Percentiles rank a stretch among this genome's conserved stretches.
These are phyloP conservation scores for Syngnathus scovelli DNA, from an alignment of 2,113 vertebrate species.

Conservation along the genomic window DNA sequence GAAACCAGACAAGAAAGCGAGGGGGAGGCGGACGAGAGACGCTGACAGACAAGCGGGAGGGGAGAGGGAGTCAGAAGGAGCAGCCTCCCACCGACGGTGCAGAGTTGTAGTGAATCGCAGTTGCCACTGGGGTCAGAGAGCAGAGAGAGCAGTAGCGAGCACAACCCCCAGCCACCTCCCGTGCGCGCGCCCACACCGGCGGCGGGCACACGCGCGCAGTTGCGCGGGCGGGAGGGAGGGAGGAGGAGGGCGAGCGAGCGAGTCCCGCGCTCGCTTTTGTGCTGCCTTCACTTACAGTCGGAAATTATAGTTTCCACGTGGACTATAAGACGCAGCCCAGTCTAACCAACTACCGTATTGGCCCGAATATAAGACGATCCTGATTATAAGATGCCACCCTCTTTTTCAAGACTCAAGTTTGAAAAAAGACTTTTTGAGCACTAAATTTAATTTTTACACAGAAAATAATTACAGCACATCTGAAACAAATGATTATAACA, in stretches of 20 bases:
- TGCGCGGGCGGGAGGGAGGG: background rate
- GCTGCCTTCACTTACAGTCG: conserved; percentile 38
- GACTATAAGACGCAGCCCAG: background rate
- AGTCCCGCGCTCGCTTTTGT: conserved; percentile 26
- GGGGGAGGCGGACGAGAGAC: conserved; percentile 44
- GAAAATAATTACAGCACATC: no score
- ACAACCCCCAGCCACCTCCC: conserved; percentile 70
- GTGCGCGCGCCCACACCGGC: conserved; percentile 46
- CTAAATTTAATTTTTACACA: no score
- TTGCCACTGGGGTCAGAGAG: conserved; percentile 92
- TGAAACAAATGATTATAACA: no score
- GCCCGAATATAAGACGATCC: no score
- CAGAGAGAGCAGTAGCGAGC: conserved; percentile 77
- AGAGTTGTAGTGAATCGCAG: conserved; percentile 81
- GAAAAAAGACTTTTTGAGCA: no score
- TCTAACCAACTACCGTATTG: no score
- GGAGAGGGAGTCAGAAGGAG: conserved; percentile 35
- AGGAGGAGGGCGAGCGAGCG: conserved; percentile 18
- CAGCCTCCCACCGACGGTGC: conserved; percentile 56
- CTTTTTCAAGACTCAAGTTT: no score
- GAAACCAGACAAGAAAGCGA: conserved; percentile 61
- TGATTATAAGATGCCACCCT: no score
- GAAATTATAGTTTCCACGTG: background rate
- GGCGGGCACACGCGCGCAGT: conserved; percentile 46
- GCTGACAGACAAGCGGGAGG: conserved; percentile 41